Evolutionary conservation across 2,888 invertebrate species (phyloP).

Genomic region (Pyrrhosoma nymphula): DNA sequence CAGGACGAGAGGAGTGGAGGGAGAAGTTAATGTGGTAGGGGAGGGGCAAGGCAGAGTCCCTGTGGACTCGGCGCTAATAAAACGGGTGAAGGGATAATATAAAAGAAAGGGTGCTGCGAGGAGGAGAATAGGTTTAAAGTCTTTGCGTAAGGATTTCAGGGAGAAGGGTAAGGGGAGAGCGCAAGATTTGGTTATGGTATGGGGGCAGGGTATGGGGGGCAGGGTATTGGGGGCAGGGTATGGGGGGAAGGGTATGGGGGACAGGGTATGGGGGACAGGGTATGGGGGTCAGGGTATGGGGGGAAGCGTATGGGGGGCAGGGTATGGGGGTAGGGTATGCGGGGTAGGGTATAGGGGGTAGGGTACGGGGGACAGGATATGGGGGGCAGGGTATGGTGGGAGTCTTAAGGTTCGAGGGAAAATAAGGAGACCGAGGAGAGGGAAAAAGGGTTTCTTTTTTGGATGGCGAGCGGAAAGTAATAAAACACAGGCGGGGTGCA

Average conservation of each 20-base stretch:
- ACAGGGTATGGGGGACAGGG: neutral
- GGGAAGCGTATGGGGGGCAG: neutral
- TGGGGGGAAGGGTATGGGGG: neutral
- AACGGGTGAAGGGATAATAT: slow-evolving; percentile 37
- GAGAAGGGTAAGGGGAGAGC: neutral
- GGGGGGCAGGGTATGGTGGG: neutral
- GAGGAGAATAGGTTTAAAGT: slow-evolving; percentile 54
- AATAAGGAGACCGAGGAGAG: neutral
- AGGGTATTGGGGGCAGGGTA: neutral
- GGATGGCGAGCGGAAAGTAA: neutral
- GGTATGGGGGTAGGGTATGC: neutral
- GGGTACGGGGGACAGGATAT: neutral
- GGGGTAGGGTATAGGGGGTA: neutral
- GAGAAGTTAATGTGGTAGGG: neutral
- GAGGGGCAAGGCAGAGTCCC: neutral
- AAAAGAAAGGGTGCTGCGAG: slow-evolving; percentile 1
- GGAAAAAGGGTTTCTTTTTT: neutral
- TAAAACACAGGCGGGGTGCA: neutral
- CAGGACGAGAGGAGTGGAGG: neutral
- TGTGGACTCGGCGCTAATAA: slow-evolving; percentile 28
- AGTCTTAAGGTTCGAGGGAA: neutral
- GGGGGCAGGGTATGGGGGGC: neutral
- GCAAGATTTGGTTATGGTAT: neutral
- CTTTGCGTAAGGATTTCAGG: slow-evolving; percentile 20
- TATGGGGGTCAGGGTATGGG: neutral